phyloP scores from a whole-genome alignment of 1,140 invertebrate species.

The Coptotermes formosanus region DNA sequence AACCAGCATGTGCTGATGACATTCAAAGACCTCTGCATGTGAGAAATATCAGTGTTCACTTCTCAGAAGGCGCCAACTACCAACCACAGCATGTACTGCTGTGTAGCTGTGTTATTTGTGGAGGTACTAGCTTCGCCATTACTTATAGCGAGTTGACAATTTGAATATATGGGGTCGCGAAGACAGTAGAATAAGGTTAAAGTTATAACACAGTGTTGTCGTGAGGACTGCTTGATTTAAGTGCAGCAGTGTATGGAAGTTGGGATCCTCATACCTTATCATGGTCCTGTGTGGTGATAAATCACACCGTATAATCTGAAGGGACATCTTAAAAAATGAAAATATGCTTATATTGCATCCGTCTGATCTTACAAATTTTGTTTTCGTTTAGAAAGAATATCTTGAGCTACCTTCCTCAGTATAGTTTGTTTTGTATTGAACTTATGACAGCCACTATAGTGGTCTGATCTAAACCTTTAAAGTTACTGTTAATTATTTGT shows the following conservation, averaged over 20 bases:
- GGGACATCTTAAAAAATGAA: not conserved
- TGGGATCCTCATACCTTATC: not conserved
- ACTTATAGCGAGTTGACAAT: not conserved
- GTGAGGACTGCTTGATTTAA: not conserved
- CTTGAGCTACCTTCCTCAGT: too few species aligned
- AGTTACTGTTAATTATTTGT: too few species aligned
- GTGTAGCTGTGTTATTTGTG: not conserved
- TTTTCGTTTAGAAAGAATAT: too few species aligned
- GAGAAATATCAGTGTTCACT: not conserved
- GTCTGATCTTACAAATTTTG: too few species aligned
- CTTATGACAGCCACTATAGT: too few species aligned
- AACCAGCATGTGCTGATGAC: not conserved
- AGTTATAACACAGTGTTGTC: not conserved
- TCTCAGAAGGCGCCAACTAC: not conserved
- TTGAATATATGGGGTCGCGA: not conserved
- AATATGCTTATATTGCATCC: not conserved
- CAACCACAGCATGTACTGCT: not conserved
- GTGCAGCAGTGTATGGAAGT: not conserved
- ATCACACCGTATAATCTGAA: not conserved
- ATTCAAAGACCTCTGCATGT: too few species aligned
- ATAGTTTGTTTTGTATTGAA: too few species aligned
- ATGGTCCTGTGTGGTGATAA: not conserved
- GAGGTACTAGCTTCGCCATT: not conserved
- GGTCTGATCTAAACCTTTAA: too few species aligned
- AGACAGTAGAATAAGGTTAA: conserved; percentile 1